Evolutionary conservation across 1,140 invertebrate genomes (phyloP), one percentile per base, ranked within the genome.

Genomic region (Dreissena polymorpha): DNA sequence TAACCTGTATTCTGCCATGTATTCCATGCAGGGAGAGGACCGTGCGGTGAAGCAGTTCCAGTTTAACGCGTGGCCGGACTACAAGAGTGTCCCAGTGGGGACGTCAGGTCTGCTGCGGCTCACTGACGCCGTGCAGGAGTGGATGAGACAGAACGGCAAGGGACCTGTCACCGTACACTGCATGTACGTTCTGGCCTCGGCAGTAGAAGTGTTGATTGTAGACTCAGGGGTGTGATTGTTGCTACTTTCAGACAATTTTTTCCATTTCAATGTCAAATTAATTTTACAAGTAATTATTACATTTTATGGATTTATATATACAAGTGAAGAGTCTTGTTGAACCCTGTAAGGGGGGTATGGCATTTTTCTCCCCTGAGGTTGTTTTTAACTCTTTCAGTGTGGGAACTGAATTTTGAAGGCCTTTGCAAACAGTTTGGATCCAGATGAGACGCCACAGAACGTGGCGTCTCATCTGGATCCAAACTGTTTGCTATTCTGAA

Each of bases 111-210:
- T 92, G 3, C 74, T 92, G n/a, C 76, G 89, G 7, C 80, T 93
- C 7, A 83, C 90, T 14, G 87, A 91, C 16, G 70, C 87, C 70
- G 90, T 92, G 25, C 88, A 89, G 60, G 90, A 91, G 80, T 92
- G 91, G 87, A 87, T 89, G 57, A 89, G 89, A 70, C 90, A 91
- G 83, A 92, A 90, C 79, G 91, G 91, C 65, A 91, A 91, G 77
- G 90, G 91, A 69, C 89, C 91, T 39, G 86, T 92, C 68, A 89
- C 90, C 64, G 88, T 93, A 12, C 92, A 93, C 65, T 92, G 92
- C 90, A 91, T 91, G 92, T 93, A 88, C 88, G 91, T 70, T 0
- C 25, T n/a, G 18, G 14, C 14, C 10, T 70, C 16, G 39, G 39
- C 39, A 5, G 39, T 39, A 39, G 39, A 39, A 39, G 2, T 5